Evolutionary conservation across 2,888 invertebrate species (phyloP).

Genomic region (Sicus ferrugineus): DNA sequence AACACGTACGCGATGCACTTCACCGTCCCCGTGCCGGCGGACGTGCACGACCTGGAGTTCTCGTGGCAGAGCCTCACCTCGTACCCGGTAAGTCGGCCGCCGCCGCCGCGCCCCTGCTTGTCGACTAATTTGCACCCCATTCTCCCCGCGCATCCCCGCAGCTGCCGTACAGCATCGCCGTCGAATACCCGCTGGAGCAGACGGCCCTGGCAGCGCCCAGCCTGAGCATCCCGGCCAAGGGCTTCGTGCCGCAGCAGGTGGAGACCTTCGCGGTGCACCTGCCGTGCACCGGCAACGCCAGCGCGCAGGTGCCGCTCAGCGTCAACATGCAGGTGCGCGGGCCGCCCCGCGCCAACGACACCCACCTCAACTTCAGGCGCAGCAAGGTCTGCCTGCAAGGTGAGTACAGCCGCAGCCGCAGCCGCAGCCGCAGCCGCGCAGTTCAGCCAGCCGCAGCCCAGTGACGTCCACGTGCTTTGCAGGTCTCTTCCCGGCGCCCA

Average conservation of each 20-base stretch:
- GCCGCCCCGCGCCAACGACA: constrained; percentile 76
- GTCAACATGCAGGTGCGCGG: constrained; percentile 83
- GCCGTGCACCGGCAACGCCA: constrained; percentile 82
- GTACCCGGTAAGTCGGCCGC: constrained; percentile 73
- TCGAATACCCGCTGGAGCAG: constrained; percentile 70
- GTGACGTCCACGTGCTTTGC: constrained; percentile 34
- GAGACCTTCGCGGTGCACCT: constrained; percentile 81
- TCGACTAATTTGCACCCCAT: constrained; percentile 53
- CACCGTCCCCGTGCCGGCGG: constrained; percentile 80
- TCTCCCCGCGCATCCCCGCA: constrained; percentile 45
- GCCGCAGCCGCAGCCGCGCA: constrained; percentile 2
- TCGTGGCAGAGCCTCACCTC: constrained; percentile 83
- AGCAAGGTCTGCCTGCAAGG: constrained; percentile 89
- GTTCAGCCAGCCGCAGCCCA: constrained; percentile 16
- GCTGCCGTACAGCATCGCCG: constrained; percentile 65
- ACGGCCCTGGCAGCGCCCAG: constrained; percentile 81
- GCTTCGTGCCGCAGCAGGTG: constrained; percentile 79
- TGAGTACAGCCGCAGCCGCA: constrained; percentile 52
- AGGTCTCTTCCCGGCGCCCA: constrained; percentile 70
- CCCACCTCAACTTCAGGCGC: constrained; percentile 78
- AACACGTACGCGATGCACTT: constrained; percentile 88
- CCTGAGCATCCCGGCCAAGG: constrained; percentile 83
- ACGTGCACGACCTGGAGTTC: constrained; percentile 82
- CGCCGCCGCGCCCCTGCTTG: constrained; percentile 35
- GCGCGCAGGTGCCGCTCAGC: constrained; percentile 82